Percentiles rank a stretch among this genome's conserved stretches.
These are phyloP conservation scores for Lateolabrax maculatus DNA, from an alignment of 2,797 vertebrate species.

Conservation along the genomic window DNA sequence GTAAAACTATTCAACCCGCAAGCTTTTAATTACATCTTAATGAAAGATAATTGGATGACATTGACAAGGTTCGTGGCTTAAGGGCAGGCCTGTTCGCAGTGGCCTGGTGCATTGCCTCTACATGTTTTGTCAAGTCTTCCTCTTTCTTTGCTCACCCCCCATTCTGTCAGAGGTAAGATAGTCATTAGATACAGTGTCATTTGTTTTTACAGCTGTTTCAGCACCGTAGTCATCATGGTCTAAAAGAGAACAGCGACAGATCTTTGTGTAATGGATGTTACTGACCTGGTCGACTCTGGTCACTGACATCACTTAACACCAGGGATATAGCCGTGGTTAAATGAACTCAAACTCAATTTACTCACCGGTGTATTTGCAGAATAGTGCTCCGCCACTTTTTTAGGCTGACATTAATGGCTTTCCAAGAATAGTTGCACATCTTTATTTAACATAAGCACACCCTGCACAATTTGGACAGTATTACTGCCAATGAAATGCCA, in stretches of 20 bases:
- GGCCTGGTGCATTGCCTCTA: slow-evolving; percentile 13
- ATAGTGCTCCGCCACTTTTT: slow-evolving; percentile 14
- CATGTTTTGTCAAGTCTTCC: background rate
- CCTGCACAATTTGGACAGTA: background rate
- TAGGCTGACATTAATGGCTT: background rate
- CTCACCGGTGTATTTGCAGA: slow-evolving; percentile 34
- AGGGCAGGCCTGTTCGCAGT: slow-evolving; percentile 3
- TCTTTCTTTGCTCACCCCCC: slow-evolving; percentile 4
- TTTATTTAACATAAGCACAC: slow-evolving; percentile 16
- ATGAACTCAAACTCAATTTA: slow-evolving; percentile 9
- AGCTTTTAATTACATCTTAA: slow-evolving; percentile 31
- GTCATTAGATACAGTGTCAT: slow-evolving; percentile 26
- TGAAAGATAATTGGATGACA: slow-evolving; percentile 46
- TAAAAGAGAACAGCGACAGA: slow-evolving; percentile 40
- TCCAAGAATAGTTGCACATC: slow-evolving; percentile 9
- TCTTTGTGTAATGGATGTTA: slow-evolving; percentile 29
- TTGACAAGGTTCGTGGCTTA: slow-evolving; percentile 3
- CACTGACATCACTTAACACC: slow-evolving; percentile 41
- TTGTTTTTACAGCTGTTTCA: slow-evolving; percentile 58
- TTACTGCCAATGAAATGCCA: slow-evolving; percentile 11
- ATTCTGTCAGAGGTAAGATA: background rate
- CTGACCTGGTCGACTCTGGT: slow-evolving; percentile 14
- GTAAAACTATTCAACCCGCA: slow-evolving; percentile 17
- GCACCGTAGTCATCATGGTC: background rate
- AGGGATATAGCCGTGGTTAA: slow-evolving; percentile 16